phyloP scores from a whole-genome alignment of 2,113 vertebrate species.

The Acinonyx jubatus region DNA sequence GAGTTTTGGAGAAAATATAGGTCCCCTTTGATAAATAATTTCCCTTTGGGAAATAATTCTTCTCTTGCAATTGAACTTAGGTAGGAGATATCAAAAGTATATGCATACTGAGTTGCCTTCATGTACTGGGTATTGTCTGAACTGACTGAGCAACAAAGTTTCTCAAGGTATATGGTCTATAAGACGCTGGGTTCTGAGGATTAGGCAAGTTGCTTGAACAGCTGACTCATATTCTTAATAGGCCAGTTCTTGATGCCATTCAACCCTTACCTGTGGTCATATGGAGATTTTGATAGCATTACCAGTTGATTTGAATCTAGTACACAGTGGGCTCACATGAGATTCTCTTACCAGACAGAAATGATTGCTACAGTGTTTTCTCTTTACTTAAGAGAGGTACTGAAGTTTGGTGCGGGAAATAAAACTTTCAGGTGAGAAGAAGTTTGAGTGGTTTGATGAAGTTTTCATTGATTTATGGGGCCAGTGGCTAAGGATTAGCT shows the following conservation, averaged over 20 bases:
- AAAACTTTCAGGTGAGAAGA: background rate
- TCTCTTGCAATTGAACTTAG: background rate
- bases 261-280: background rate
- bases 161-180: background rate
- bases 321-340: background rate
- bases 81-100: background rate
- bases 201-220: background rate
- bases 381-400: background rate
- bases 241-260: background rate
- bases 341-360: background rate
- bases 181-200: background rate
- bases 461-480: background rate
- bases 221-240: background rate
- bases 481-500: background rate
- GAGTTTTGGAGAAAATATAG: background rate
- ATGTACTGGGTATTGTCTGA: background rate
- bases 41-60: background rate
- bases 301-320: background rate
- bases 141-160: background rate
- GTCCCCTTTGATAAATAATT: background rate
- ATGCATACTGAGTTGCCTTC: background rate
- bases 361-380: background rate
- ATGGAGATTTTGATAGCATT: background rate
- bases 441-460: background rate
- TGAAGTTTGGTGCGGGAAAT: background rate